Base-by-base conservation (phyloP, 1,140 invertebrate species). In the Pseudoatta argentina region DNA sequence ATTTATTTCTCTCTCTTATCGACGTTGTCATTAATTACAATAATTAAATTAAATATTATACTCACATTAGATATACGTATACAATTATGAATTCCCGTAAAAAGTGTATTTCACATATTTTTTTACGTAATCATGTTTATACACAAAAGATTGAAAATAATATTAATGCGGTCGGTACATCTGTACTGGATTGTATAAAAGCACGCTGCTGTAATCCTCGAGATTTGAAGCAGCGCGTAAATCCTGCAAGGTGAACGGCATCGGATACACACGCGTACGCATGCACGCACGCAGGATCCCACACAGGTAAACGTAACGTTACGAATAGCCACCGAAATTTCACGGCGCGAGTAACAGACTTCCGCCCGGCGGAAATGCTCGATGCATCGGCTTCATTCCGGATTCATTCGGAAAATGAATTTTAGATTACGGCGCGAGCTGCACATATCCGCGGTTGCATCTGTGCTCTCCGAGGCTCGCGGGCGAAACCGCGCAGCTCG, bases 351-450 rank as follows among this genome's bases (percentile, higher is more conserved):
- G 34, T 51, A 82, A 85, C 64, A 64, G 34, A 67, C 63, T 75
- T 85, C 78, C 83, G 57, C 24, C 30, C 30, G 34, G 48, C 55
- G 61, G 55, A 34, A 71, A 69, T 67, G 63, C 69, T 73, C 86
- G 69, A 63, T 61, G 67, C 63, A 53, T 86, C 76, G 76, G 48
- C 55, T 75, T 87, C 88, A 89, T 89, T 89, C 18, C 55, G 66
- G 72, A 89, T 89, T 89, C 88, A 89, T 89, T 64, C 72, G 53
- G 85, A 87, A 87, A 89, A 89, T 89, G 88, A 89, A 89, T 89
- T 89, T 89, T 89, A 87, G 88, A 89, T 89, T 72, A 63, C 71
- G 30, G 59, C 30, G 24, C 71, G 51, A 82, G 76, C 55, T 66
- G 81, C 86, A 44, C 39, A 59, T 77, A 79, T 66, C 64, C 87